A percentile compares a stretch with the other conserved stretches of the same genome.
These are phyloP conservation scores for Anguilla anguilla DNA, from an alignment of 2,797 vertebrate species.

Conservation along the genomic window DNA sequence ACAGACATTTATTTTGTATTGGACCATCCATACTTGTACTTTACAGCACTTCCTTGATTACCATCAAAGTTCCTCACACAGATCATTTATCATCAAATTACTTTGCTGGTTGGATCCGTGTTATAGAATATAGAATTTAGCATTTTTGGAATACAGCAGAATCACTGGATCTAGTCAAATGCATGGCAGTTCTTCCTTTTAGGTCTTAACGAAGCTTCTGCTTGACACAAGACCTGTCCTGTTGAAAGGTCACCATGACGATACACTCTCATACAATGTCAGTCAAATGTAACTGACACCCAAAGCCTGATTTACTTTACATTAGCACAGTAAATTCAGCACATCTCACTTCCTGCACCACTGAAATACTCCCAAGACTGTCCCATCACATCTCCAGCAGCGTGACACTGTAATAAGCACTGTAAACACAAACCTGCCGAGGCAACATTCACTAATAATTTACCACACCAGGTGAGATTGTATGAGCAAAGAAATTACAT, in stretches of 20 bases:
- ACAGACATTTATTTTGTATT: not conserved
- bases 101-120: not conserved
- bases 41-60: slow-evolving; percentile 6
- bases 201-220: slow-evolving; percentile 9
- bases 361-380: not conserved
- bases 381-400: not conserved
- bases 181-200: not conserved
- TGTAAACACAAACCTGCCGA: not conserved
- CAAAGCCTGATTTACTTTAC: slow-evolving; percentile 7
- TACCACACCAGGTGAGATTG: not conserved
- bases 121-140: not conserved
- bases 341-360: not conserved
- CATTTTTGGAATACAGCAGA: not conserved
- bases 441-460: not conserved
- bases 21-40: not conserved
- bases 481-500: not conserved
- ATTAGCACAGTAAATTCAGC: not conserved
- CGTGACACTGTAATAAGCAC: not conserved
- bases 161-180: not conserved
- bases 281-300: not conserved
- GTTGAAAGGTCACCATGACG: slow-evolving; percentile 5
- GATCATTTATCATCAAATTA: not conserved
- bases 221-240: slow-evolving; percentile 19
- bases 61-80: not conserved
- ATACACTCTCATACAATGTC: not conserved